Base-by-base conservation (phyloP, 92 coral and sea anemone species). In the Pocillopora meandrina region DNA sequence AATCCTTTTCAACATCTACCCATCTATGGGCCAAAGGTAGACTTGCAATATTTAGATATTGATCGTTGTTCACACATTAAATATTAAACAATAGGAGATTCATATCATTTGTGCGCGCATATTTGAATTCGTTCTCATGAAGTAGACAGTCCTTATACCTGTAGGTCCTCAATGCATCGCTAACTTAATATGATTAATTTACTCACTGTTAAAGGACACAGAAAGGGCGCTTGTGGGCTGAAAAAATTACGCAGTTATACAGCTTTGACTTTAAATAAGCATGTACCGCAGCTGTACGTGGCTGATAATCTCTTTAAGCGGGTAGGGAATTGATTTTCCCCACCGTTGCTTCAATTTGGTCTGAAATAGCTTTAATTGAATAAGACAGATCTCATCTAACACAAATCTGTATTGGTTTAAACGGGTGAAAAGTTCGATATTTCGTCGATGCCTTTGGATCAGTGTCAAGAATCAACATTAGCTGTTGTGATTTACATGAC, bases 1-100 rank as follows among this genome's bases (percentile, higher is more conserved):
- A 89, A 89, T 61, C 92, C 92, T 5, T 89, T 83, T 68, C 85
- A 84, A 75, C 14, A 31, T 23, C 86, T 89, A 35, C 52, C 86
- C 15, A 67, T 67, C 56, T 81, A 87, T 56, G 90, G 79, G 19
- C 56, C 52, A 12, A 56, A 71, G 87, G 82, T 83, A 67, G 56
- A 65, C 60, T 12, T 34, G 23, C 36, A 19, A 64, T 17, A 12
- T 15, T 4, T 47, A 52, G n/a, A 61, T 80, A 66, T 81, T 66
- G 81, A 86, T 80, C 68, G 52, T 68, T 59, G 74, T 60, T 66
- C 19, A 56, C 55, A 16, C 49, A 17, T 19, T 72, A 63, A 71
- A 14, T 34, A 16, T 31, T 12, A 61, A 74, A 60, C 49, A 59
- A 59, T 7, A 10, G 8, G 14, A 12, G 1, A n/a, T 49, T 42